Percentiles rank a stretch among this genome's conserved stretches.
phyloP scores from a whole-genome alignment of 2,888 invertebrate species.

The Mesorhabditis spiculigera region DNA sequence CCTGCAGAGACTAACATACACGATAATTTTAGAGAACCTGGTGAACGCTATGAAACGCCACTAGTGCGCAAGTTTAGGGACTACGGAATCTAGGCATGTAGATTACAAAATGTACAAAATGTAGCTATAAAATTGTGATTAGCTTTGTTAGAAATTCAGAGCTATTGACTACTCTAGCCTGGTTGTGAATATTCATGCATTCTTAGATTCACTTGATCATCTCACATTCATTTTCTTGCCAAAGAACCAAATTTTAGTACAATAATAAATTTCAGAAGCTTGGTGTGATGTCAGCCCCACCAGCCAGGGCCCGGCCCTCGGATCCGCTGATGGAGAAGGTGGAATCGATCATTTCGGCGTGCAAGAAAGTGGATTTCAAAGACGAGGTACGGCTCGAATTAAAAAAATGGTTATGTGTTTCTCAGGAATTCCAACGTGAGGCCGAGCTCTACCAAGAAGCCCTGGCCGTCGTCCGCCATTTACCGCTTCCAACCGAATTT shows the following conservation, averaged over 20 bases:
- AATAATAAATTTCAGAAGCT: no score
- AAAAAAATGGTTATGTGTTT: not conserved
- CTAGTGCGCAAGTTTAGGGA: conserved; percentile 4
- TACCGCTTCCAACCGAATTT: not conserved
- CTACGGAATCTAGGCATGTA: not conserved
- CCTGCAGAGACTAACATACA: not conserved
- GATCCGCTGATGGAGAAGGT: conserved; percentile 2
- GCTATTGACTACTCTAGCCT: not conserved
- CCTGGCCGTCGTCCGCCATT: not conserved
- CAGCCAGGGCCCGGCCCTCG: not conserved
- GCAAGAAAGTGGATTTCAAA: conserved; percentile 1
- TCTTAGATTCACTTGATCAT: no score
- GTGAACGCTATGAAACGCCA: not conserved
- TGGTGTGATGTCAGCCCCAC: not conserved
- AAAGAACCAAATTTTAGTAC: not conserved
- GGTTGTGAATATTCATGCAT: not conserved
- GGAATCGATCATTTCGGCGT: not conserved
- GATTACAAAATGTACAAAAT: no score
- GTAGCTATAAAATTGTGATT: no score
- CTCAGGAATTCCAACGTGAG: conserved; percentile 1
- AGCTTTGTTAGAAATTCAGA: no score
- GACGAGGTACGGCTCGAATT: not conserved
- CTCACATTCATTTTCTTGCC: no score
- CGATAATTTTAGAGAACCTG: not conserved
- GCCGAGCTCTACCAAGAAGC: not conserved